A percentile compares a stretch with the other conserved stretches of the same genome.
phyloP scores from a whole-genome alignment of 2,888 invertebrate species.

The Rapana venosa region DNA sequence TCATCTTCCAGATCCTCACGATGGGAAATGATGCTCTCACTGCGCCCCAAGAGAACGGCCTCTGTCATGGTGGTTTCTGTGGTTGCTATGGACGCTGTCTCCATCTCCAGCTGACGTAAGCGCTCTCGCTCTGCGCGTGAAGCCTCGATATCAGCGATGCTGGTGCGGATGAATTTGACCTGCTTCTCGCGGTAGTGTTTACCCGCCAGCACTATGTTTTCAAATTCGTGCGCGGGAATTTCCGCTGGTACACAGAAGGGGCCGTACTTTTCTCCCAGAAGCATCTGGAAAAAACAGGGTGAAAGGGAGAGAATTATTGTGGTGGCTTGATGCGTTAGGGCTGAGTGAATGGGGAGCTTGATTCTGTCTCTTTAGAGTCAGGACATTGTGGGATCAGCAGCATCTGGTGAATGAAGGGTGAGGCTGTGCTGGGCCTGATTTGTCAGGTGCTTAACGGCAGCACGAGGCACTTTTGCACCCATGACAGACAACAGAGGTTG shows the following conservation, averaged over 20 bases:
- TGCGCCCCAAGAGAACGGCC: neutral
- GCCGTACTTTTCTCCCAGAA: constrained; percentile 80
- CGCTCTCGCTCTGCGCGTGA: constrained; percentile 47
- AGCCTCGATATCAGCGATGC: constrained; percentile 55
- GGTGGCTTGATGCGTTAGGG: no score
- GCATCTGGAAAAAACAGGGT: constrained; percentile 65
- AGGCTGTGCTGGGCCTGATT: no score
- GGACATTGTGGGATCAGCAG: no score
- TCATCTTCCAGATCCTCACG: constrained; percentile 9
- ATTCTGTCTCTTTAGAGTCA: no score
- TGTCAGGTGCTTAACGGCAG: no score
- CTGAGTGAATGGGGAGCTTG: neutral
- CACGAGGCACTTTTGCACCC: no score
- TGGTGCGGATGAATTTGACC: constrained; percentile 49
- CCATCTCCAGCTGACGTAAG: constrained; percentile 44
- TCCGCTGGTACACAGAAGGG: constrained; percentile 75
- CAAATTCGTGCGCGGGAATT: constrained; percentile 77
- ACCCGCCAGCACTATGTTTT: constrained; percentile 58
- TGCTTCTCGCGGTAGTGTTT: constrained; percentile 49
- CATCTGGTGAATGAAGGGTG: no score
- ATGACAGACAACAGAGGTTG: no score
- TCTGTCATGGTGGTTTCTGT: neutral
- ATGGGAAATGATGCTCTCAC: neutral
- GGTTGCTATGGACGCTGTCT: constrained; percentile 37
- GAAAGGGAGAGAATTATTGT: neutral